Base-by-base conservation (phyloP, 2,888 invertebrate species). In the Incurvaria masculella region DNA sequence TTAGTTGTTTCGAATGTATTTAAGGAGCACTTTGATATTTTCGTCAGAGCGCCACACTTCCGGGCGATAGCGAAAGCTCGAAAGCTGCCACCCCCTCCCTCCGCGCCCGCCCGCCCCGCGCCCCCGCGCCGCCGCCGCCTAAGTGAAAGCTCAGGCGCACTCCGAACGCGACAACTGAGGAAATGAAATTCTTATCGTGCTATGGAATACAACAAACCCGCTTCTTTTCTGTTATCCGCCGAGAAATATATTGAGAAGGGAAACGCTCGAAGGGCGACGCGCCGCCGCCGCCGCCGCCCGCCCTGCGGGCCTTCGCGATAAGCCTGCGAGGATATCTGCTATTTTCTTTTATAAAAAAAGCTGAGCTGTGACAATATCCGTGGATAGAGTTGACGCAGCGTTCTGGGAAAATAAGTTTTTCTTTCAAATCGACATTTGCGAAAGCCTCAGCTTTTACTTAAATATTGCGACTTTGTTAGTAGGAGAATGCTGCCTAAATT, bases 181-280 rank as follows among this genome's bases (percentile, higher is more conserved):
- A 79, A 79, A 79, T 79, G 79, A 78, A 79, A 79, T 78, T 76
- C 79, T 79, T 79, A 79, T 79, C 79, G 72, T 68, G 66, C 68
- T 65, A 64, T 61, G 61, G 66, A 65, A 65, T 69, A 68, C 41
- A 69, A 69, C 69, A 66, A 70, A 69, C 69, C 65, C 64, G 66
- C 68, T 72, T 68, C 68, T 68, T 41, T 68, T 69, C 72, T 68
- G 68, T 74, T 74, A 74, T 73, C 75, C 74, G 64, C 56, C 58
- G 57, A 66, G 71, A 75, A 75, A 76, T 76, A 73, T 73, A 73
- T 70, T 62, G 66, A 46, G 38, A 44, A 58, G 66, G 68, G 66
- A 65, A 59, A 57, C 54, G 50, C 54, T 54, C 59, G 3, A n/a
- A 33, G 33, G 33, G 33, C 33, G 33, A n/a, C 33, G 33, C 23